Evolutionary conservation across 2,797 vertebrate genomes (phyloP).

Genomic region (Hylomyscus alleni): DNA sequence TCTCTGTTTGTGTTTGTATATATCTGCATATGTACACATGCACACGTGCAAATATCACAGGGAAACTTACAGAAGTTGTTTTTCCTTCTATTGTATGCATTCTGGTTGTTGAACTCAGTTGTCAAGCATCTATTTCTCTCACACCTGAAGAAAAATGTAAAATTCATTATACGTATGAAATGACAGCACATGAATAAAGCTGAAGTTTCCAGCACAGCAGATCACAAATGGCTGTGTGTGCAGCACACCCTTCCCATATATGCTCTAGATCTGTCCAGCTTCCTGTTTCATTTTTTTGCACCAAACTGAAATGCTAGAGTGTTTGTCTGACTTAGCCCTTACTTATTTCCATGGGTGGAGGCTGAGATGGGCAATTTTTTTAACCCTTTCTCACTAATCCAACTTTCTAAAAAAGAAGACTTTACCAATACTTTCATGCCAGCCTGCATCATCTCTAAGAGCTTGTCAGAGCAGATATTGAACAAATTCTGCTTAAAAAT

Average conservation of each 20-base stretch:
- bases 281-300: not conserved
- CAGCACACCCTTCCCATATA: not conserved
- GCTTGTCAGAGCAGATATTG: not conserved
- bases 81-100: not conserved
- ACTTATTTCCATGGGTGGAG: not conserved
- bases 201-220: not conserved
- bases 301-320: not conserved
- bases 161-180: not conserved
- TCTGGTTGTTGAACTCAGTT: not conserved
- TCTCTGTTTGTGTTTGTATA: not conserved
- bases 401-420: not conserved
- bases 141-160: not conserved
- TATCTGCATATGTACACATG: not conserved
- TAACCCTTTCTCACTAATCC: not conserved
- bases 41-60: not conserved
- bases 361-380: not conserved
- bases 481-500: constrained; percentile 47
- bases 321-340: not conserved
- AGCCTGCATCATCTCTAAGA: not conserved
- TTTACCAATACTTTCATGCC: not conserved
- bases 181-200: not conserved
- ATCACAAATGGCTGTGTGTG: not conserved
- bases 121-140: not conserved
- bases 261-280: not conserved
- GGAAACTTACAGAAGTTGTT: no score